Conservation (phyloP, 1,140 invertebrate genomes). For the Formica selysi region DNA sequence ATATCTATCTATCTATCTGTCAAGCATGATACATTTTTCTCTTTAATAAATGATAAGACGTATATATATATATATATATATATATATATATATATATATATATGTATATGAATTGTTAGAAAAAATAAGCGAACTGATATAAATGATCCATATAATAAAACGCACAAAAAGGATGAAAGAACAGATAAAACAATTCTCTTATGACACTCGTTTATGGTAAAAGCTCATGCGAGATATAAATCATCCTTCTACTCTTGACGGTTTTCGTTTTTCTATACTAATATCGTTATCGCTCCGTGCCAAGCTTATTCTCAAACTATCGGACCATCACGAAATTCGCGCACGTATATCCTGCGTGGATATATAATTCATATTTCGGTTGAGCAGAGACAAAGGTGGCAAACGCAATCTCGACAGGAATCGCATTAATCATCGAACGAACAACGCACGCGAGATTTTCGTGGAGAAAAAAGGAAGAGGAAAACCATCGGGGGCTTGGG, state of each 20-base stretch:
- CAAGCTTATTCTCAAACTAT: not conserved
- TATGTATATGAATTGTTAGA: not conserved
- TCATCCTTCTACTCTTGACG: not conserved
- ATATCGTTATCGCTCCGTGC: not conserved
- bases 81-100: not conserved
- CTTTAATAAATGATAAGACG: not conserved
- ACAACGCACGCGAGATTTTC: not conserved
- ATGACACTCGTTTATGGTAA: conserved; percentile 23
- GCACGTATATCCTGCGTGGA: not conserved
- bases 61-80: not conserved
- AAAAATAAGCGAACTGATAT: conserved; percentile 21
- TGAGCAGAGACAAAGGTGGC: not conserved
- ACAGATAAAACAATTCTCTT: conserved; percentile 27
- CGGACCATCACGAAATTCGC: not conserved
- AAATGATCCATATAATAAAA: not conserved
- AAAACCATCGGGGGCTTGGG: no score
- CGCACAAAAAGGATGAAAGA: not conserved
- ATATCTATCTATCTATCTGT: not conserved
- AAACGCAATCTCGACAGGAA: not conserved
- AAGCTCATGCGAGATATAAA: conserved; percentile 20
- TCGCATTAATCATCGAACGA: conserved; percentile 23
- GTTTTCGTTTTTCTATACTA: not conserved
- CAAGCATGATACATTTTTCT: conserved; percentile 12
- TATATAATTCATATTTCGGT: conserved; percentile 19
- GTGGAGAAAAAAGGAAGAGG: not conserved